These are phyloP conservation scores for Rhodinocichla rosea DNA, from an alignment of 2,113 vertebrate species.

Conservation along the genomic window DNA sequence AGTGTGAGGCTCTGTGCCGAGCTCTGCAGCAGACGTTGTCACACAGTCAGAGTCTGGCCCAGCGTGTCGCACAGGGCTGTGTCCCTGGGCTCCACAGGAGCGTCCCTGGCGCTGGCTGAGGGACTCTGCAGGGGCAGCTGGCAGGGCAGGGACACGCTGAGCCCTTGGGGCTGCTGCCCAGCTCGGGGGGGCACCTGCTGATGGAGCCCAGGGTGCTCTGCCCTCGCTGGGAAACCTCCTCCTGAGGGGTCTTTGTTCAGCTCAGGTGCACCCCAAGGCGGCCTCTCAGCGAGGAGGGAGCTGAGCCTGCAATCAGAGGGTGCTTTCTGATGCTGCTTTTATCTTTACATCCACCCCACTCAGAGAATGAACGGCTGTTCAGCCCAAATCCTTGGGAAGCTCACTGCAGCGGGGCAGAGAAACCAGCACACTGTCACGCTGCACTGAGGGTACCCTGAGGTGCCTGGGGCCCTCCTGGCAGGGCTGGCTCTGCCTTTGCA, in stretches of 20 bases:
- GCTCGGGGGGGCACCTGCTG: rapidly evolving
- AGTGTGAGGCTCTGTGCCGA: no score
- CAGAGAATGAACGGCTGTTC: neutral
- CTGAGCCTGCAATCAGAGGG: neutral
- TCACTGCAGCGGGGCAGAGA: neutral
- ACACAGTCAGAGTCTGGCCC: rapidly evolving
- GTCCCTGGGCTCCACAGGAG: no score
- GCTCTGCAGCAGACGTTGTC: neutral
- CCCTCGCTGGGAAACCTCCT: neutral
- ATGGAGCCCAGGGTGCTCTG: neutral
- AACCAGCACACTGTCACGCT: no score
- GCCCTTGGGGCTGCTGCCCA: no score
- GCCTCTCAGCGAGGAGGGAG: neutral
- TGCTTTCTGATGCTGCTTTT: neutral
- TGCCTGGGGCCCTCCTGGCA: neutral
- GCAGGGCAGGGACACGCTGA: neutral
- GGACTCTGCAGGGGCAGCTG: neutral
- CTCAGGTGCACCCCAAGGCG: neutral
- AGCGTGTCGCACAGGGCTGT: rapidly evolving
- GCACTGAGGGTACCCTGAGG: rapidly evolving
- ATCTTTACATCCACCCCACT: neutral
- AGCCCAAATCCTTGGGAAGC: neutral
- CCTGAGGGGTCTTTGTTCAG: rapidly evolving
- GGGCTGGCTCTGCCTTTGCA: neutral
- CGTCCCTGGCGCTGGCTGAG: no score